phyloP scores from a whole-genome alignment of 53 echinoderm and acorn worm genomes.

The Paelopatides confundens region DNA sequence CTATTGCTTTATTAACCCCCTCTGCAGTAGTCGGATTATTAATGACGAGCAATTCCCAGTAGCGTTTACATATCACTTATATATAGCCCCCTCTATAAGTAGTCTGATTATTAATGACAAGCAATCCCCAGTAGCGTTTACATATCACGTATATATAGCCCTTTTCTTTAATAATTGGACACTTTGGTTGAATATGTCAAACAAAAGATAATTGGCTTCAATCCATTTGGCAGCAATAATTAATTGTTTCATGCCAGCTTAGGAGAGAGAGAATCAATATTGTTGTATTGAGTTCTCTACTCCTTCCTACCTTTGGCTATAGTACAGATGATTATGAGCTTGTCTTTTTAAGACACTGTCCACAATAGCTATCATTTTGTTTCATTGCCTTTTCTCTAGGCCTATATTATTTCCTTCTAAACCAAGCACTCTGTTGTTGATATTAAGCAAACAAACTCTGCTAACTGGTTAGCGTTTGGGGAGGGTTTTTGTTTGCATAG shows the following conservation, averaged over 20 bases:
- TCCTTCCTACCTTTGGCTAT: not conserved
- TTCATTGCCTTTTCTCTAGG: conserved; percentile 14
- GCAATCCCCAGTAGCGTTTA: not conserved
- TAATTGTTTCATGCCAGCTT: conserved; percentile 22
- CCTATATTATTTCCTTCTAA: not conserved
- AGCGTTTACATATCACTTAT: not conserved
- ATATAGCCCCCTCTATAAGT: not conserved
- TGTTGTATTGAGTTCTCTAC: not conserved
- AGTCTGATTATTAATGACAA: no score
- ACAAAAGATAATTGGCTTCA: conserved; percentile 12
- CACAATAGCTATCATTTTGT: conserved; percentile 13
- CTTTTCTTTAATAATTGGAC: not conserved
- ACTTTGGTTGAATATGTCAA: conserved; percentile 16
- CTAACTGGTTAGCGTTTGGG: not conserved
- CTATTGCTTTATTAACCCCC: no score
- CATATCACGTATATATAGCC: not conserved
- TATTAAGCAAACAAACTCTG: not conserved
- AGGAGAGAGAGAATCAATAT: not conserved
- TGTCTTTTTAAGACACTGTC: conserved; percentile 21
- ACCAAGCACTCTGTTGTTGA: not conserved
- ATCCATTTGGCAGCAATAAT: not conserved
- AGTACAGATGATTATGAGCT: not conserved
- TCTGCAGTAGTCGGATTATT: no score
- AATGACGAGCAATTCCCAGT: not conserved
- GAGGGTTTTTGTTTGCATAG: conserved; percentile 30